Percentiles rank a stretch among this genome's conserved stretches.
These are phyloP conservation scores for Phytoseiulus persimilis DNA, from an alignment of 2,888 invertebrate species.

Conservation along the genomic window DNA sequence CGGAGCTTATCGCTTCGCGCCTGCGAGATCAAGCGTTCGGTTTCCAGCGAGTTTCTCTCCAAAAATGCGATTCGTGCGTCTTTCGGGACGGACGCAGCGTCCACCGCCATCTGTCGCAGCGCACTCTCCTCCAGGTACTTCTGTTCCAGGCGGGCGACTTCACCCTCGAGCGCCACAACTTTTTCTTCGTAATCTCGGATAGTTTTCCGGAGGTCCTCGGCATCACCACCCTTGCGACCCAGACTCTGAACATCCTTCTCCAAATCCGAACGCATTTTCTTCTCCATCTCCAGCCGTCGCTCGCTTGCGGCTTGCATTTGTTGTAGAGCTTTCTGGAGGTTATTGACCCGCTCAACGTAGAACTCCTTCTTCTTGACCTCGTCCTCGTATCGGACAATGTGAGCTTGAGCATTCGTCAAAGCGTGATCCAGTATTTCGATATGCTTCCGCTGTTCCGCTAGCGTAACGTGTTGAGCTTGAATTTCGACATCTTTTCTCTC, in stretches of 20 bases:
- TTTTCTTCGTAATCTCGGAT: slow-evolving; percentile 63
- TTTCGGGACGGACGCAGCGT: slow-evolving; percentile 68
- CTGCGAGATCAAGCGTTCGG: slow-evolving; percentile 73
- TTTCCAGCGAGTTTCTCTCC: slow-evolving; percentile 72
- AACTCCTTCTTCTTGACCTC: slow-evolving; percentile 79
- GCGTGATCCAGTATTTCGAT: slow-evolving; percentile 86
- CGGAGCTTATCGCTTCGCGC: slow-evolving; percentile 74
- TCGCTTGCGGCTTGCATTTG: slow-evolving; percentile 75
- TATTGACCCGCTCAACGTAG: slow-evolving; percentile 72
- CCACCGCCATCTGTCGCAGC: slow-evolving; percentile 68
- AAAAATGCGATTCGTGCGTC: slow-evolving; percentile 75
- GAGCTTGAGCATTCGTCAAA: slow-evolving; percentile 78
- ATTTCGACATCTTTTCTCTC: slow-evolving; percentile 85
- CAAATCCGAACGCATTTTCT: slow-evolving; percentile 70
- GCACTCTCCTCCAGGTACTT: slow-evolving; percentile 72
- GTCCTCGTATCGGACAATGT: slow-evolving; percentile 76
- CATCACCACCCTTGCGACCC: neutral
- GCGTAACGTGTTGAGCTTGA: slow-evolving; percentile 73
- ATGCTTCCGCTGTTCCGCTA: slow-evolving; percentile 83
- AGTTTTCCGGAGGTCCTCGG: slow-evolving; percentile 50
- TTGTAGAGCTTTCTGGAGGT: slow-evolving; percentile 69
- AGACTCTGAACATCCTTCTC: slow-evolving; percentile 67
- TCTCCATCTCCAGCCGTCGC: slow-evolving; percentile 72
- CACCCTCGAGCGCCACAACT: slow-evolving; percentile 66
- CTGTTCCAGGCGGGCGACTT: slow-evolving; percentile 71